Evolutionary conservation across 1,140 invertebrate genomes (phyloP).

Genomic region (Calycopis cecrops): DNA sequence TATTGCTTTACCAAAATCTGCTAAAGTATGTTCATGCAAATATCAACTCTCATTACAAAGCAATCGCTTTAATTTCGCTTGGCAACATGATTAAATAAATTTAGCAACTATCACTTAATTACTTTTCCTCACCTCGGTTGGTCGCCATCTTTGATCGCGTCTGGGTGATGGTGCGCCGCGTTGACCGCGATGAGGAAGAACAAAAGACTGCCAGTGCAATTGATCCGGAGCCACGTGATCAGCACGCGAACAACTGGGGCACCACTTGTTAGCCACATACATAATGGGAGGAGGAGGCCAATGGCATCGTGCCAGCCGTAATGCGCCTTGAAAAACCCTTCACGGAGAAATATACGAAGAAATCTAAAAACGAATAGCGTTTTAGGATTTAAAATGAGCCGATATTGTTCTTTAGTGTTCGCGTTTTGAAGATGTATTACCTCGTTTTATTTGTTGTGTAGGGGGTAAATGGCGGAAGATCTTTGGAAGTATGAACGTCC

Average conservation of each 20-base stretch:
- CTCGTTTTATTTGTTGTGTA: no score
- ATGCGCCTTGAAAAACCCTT: slow-evolving; percentile 45
- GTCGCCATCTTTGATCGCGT: slow-evolving; percentile 89
- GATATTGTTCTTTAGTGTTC: no score
- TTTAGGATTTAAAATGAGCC: not conserved
- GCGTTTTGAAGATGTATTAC: no score
- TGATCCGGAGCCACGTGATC: slow-evolving; percentile 78
- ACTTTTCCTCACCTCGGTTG: slow-evolving; percentile 36
- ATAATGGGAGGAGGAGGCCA: slow-evolving; percentile 45
- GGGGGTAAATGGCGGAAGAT: no score
- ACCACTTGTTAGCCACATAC: slow-evolving; percentile 49
- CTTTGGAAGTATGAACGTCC: no score
- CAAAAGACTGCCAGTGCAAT: slow-evolving; percentile 76
- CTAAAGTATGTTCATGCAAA: no score
- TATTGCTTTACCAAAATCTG: no score
- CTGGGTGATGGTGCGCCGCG: slow-evolving; percentile 88
- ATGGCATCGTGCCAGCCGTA: slow-evolving; percentile 51
- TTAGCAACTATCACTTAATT: no score
- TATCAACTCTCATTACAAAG: no score
- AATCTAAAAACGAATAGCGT: slow-evolving; percentile 33
- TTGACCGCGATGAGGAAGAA: slow-evolving; percentile 82
- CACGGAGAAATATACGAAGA: slow-evolving; percentile 34
- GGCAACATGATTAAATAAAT: no score
- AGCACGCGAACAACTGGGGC: slow-evolving; percentile 31
- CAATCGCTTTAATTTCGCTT: no score